These are phyloP conservation scores for Crambe crambe DNA, from an alignment of 37 sponge, comb jelly and placozoan genomes.

Conservation along the genomic window DNA sequence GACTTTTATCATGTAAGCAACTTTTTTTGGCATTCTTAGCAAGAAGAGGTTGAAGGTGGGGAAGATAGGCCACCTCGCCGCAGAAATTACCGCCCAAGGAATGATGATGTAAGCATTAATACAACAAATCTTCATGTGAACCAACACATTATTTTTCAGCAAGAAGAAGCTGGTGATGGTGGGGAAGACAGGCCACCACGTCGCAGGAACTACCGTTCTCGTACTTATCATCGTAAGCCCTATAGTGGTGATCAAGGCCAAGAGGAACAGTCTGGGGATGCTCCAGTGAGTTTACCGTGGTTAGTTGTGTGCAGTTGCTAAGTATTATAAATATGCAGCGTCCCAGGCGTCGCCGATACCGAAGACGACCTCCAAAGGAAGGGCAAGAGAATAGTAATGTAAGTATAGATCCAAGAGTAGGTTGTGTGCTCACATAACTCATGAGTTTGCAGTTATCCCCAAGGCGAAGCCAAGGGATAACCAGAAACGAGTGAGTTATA, in stretches of 20 bases:
- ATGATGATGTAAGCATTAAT: background rate
- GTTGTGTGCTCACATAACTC: background rate
- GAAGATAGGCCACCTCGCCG: background rate
- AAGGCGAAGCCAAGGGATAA: background rate
- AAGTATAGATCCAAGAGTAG: background rate
- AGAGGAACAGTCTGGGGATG: slow-evolving; percentile 13
- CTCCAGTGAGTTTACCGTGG: background rate
- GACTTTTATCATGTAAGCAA: no score
- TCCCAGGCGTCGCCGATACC: background rate
- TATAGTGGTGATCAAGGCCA: slow-evolving; percentile 14
- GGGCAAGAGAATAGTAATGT: background rate
- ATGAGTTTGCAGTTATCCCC: background rate
- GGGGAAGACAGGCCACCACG: background rate
- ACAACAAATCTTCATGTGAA: background rate
- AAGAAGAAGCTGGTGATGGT: background rate
- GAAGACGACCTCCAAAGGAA: background rate
- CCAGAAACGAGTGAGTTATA: background rate
- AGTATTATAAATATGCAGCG: no score
- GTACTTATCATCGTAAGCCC: slow-evolving; percentile 32
- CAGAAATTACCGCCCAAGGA: slow-evolving; percentile 22
- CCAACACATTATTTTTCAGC: background rate
- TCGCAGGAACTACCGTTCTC: slow-evolving; percentile 23
- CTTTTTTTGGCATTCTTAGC: no score
- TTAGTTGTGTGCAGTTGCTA: no score
- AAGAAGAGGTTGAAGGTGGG: background rate